These are phyloP conservation scores for Tipula lateralis DNA, from an alignment of 2,888 invertebrate genomes.

Conservation along the genomic window DNA sequence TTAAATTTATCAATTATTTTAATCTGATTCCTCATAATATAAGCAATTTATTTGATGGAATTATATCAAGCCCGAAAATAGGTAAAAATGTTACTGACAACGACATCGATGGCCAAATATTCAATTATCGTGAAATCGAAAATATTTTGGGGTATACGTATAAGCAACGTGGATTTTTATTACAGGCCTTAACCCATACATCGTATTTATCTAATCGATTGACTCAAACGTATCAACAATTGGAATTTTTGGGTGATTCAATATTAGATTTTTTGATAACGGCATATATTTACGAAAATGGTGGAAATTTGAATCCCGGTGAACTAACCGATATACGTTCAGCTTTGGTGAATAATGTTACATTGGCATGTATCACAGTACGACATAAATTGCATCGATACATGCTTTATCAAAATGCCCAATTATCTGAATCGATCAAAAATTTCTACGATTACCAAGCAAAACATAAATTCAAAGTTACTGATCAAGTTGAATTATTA, in stretches of 20 bases:
- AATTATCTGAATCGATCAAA: constrained; percentile 50
- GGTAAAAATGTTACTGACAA: constrained; percentile 42
- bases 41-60: constrained; percentile 41
- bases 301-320: constrained; percentile 67
- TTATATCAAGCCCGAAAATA: constrained; percentile 41
- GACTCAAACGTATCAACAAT: constrained; percentile 81
- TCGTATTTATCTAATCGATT: constrained; percentile 75
- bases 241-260: constrained; percentile 93
- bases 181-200: constrained; percentile 91
- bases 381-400: constrained; percentile 78
- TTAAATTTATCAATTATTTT: constrained; percentile 61
- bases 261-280: constrained; percentile 87
- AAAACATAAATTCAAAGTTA: constrained; percentile 42
- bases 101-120: constrained; percentile 52
- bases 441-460: constrained; percentile 45
- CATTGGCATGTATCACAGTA: constrained; percentile 85
- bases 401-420: constrained; percentile 54
- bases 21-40: constrained; percentile 53
- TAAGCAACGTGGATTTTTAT: constrained; percentile 69
- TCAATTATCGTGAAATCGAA: constrained; percentile 55
- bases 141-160: constrained; percentile 68
- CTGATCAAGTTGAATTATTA: constrained; percentile 44
- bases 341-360: constrained; percentile 93
- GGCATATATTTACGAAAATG: constrained; percentile 76
- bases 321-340: constrained; percentile 89